These are phyloP conservation scores for Sycobia sp. DNA, from an alignment of 1,140 invertebrate genomes.

Conservation along the genomic window DNA sequence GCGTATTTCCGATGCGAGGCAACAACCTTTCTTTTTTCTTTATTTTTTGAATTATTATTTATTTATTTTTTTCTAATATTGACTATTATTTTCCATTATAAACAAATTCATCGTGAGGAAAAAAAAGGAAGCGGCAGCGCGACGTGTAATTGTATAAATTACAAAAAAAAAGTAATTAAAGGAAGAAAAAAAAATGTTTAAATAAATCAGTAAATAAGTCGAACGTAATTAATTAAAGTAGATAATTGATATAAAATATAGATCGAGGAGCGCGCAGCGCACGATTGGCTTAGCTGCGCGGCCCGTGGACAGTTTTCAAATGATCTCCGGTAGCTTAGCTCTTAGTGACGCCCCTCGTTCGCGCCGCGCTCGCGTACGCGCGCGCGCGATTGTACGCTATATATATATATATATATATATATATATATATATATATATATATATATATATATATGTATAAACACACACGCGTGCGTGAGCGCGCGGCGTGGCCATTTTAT, in stretches of 20 bases:
- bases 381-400: constrained; percentile 45
- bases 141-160: constrained; percentile 50
- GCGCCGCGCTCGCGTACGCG: constrained; percentile 18
- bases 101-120: background rate
- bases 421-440: no score
- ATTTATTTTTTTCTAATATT: background rate
- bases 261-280: constrained; percentile 60
- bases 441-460: no score
- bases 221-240: constrained; percentile 61
- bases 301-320: constrained; percentile 63
- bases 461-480: no score
- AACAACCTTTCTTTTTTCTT: no score
- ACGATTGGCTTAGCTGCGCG: constrained; percentile 60
- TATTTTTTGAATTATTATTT: no score
- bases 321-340: constrained; percentile 64
- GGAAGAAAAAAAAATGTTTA: constrained; percentile 58
- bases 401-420: no score
- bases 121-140: constrained; percentile 35
- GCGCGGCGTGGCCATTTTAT: no score
- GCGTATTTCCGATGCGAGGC: constrained; percentile 12
- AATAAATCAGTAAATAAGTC: constrained; percentile 59
- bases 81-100: no score
- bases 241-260: constrained; percentile 60
- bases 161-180: no score
- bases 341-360: constrained; percentile 54